phyloP scores from a whole-genome alignment of 53 echinoderm and acorn worm species.

The Arbacia lixula region DNA sequence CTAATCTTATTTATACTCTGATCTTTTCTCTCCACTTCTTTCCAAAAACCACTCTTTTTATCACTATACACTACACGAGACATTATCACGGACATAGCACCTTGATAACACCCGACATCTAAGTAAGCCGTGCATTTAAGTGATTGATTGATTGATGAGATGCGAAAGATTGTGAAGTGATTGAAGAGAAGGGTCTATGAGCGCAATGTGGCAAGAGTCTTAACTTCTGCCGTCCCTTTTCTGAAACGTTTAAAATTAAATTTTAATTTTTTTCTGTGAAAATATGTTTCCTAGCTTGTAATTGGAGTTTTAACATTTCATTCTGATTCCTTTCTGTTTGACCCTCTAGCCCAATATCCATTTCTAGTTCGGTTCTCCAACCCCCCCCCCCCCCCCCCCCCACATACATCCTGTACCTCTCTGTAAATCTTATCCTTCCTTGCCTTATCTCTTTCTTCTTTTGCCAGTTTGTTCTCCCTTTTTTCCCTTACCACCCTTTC shows the following conservation, averaged over 20 bases:
- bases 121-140: no score
- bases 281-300: conserved; percentile 38
- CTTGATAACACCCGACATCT: no score
- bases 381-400: conserved; percentile 63
- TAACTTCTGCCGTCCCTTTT: conserved; percentile 37
- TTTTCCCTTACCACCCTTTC: conserved; percentile 18
- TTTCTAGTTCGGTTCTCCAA: not conserved
- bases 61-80: no score
- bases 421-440: conserved; percentile 16
- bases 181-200: no score
- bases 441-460: conserved; percentile 29
- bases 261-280: conserved; percentile 38
- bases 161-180: no score
- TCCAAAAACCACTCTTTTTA: no score
- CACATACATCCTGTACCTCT: conserved; percentile 15
- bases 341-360: not conserved
- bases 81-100: no score
- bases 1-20: no score
- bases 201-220: no score
- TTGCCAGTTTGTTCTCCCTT: not conserved
- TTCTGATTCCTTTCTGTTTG: not conserved
- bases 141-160: no score
- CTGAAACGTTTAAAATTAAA: conserved; percentile 42
- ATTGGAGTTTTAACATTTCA: conserved; percentile 24
- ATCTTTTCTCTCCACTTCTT: no score